Conservation (phyloP, 2,797 vertebrate species). For the Thaleichthys pacificus region DNA sequence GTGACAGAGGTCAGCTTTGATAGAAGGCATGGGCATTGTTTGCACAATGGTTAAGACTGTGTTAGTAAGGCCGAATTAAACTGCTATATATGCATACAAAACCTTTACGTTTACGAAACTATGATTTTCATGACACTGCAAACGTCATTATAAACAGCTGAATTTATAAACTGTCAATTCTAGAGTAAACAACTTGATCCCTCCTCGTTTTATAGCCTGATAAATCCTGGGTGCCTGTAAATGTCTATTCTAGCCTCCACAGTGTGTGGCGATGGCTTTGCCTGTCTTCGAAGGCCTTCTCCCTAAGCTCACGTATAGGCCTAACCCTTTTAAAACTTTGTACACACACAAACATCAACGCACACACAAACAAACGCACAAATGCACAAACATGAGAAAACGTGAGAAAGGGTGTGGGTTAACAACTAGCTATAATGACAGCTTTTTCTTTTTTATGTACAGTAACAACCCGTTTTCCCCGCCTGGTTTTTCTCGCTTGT, state of each 20-base stretch:
- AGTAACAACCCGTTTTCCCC: not conserved
- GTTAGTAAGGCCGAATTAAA: too few species aligned
- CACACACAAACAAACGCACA: not conserved
- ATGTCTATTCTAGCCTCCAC: constrained; percentile 11
- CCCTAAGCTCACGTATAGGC: not conserved
- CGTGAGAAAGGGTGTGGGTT: too few species aligned
- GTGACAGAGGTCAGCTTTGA: not conserved
- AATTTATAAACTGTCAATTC: constrained; percentile 10
- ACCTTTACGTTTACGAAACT: not conserved
- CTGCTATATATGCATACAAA: not conserved
- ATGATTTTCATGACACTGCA: not conserved
- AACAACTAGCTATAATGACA: not conserved
- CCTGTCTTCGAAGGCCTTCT: not conserved
- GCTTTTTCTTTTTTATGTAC: not conserved
- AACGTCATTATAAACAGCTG: not conserved
- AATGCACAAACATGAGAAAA: not conserved
- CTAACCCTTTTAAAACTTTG: not conserved
- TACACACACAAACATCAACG: not conserved
- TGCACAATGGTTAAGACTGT: too few species aligned
- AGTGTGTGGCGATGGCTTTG: too few species aligned
- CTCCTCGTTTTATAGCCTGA: not conserved
- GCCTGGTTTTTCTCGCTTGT: constrained; percentile 3
- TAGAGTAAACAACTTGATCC: constrained; percentile 16
- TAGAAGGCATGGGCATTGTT: not conserved
- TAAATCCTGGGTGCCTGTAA: constrained; percentile 19